phyloP scores from a whole-genome alignment of 1,140 invertebrate genomes.

The Argopecten irradians region DNA sequence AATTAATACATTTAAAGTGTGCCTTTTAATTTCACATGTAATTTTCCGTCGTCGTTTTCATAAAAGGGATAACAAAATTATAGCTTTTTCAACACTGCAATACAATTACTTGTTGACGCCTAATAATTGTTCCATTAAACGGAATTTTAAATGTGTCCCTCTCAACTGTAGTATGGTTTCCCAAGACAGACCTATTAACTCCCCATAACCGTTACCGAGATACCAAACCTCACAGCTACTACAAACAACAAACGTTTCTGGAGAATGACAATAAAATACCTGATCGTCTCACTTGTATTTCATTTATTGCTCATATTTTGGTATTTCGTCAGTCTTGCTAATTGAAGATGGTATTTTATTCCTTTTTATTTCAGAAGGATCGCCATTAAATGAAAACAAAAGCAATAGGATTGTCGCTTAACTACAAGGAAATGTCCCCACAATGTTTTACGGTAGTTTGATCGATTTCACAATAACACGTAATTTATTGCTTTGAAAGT shows the following conservation, averaged over 20 bases:
- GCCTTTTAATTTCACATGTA: not conserved
- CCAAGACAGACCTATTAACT: not conserved
- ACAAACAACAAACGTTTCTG: not conserved
- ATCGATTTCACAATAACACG: not conserved
- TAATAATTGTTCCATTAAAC: conserved; percentile 18
- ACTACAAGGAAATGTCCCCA: not conserved
- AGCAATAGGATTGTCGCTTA: conserved; percentile 8
- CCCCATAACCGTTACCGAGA: not conserved
- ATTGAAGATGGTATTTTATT: not conserved
- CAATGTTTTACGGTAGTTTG: not conserved
- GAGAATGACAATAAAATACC: not conserved
- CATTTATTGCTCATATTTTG: conserved; percentile 3
- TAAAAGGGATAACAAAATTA: conserved; percentile 19
- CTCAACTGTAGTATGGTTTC: not conserved
- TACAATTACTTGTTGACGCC: conserved; percentile 15
- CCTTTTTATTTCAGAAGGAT: not conserved
- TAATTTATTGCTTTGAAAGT: not conserved
- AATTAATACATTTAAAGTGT: not conserved
- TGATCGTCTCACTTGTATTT: not conserved
- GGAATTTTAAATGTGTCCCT: not conserved
- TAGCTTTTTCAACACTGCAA: conserved; percentile 8
- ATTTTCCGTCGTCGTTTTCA: not conserved
- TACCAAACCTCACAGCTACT: not conserved
- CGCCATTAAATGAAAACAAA: conserved; percentile 8
- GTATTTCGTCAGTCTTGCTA: conserved; percentile 15